Evolutionary conservation across 1,140 invertebrate genomes (phyloP).

Genomic region (Acarapis woodi): DNA sequence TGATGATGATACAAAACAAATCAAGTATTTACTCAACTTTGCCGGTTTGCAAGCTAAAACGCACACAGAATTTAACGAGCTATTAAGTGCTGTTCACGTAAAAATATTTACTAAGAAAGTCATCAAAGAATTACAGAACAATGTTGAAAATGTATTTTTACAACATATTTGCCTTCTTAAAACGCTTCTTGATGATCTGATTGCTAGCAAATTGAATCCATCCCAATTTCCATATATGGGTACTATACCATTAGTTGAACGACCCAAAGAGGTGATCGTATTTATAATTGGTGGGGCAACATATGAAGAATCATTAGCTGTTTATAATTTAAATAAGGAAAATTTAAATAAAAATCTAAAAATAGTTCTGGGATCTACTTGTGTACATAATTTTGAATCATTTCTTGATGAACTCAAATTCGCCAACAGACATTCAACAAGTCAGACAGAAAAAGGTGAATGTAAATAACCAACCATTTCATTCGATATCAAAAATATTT

Average conservation of each 20-base stretch:
- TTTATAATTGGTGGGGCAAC: conserved; percentile 90
- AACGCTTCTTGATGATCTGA: conserved; percentile 55
- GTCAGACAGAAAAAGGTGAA: no score
- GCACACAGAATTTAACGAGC: conserved; percentile 24
- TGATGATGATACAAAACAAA: conserved; percentile 17
- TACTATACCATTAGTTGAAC: conserved; percentile 18
- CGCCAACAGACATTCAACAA: no score
- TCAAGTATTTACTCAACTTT: conserved; percentile 11
- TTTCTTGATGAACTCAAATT: conserved; percentile 9
- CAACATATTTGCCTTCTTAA: conserved; percentile 65
- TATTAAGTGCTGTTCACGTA: conserved; percentile 42
- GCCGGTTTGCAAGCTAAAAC: conserved; percentile 2
- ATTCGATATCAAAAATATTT: no score
- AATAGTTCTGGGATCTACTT: conserved; percentile 63
- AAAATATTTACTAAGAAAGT: conserved; percentile 58
- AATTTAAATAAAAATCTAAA: conserved; percentile 38
- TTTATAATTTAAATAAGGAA: conserved; percentile 50
- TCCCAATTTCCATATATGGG: conserved; percentile 43
- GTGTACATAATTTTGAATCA: conserved; percentile 42
- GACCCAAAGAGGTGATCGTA: conserved; percentile 63
- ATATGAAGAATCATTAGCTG: conserved; percentile 69
- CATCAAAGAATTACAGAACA: conserved; percentile 66
- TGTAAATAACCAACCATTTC: no score
- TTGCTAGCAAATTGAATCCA: conserved; percentile 55
- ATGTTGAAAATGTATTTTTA: conserved; percentile 89